These are phyloP conservation scores for Tragulus kanchil DNA, from an alignment of 2,113 vertebrate genomes.

Conservation along the genomic window DNA sequence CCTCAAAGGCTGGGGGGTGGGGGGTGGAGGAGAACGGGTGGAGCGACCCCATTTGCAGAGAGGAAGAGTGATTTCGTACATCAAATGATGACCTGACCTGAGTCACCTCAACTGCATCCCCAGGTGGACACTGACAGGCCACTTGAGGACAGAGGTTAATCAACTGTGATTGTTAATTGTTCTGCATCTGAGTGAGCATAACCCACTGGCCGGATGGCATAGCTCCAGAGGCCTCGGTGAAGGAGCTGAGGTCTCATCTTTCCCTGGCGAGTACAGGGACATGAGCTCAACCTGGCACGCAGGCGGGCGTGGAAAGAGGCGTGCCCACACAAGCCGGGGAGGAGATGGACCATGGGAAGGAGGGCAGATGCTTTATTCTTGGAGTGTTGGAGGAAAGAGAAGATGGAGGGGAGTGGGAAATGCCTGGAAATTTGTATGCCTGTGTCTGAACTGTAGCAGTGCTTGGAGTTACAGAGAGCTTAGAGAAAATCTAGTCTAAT, in stretches of 20 bases:
- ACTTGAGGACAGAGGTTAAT: constrained; percentile 63
- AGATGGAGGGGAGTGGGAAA: background rate
- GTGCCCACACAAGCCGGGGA: accelerated
- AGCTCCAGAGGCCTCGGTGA: background rate
- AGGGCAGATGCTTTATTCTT: background rate
- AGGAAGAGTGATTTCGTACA: background rate
- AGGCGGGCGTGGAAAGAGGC: accelerated
- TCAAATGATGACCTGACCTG: background rate
- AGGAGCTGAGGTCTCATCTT: constrained; percentile 46
- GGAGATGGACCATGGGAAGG: accelerated
- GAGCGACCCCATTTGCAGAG: background rate
- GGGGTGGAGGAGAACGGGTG: accelerated
- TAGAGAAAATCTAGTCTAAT: background rate
- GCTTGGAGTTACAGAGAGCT: background rate
- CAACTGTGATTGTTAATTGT: constrained; percentile 23
- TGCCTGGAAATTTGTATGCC: background rate
- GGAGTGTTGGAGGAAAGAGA: background rate
- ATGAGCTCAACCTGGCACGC: background rate
- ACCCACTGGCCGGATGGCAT: accelerated
- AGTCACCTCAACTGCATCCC: constrained; percentile 62
- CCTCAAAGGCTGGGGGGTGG: background rate
- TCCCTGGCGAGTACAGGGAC: background rate
- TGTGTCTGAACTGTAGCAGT: background rate
- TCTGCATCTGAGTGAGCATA: background rate
- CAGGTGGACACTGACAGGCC: constrained; percentile 64